A percentile compares a stretch with the other conserved stretches of the same genome.
Conservation (phyloP, 2,888 invertebrate genomes). For the Lydus trimaculatus region DNA sequence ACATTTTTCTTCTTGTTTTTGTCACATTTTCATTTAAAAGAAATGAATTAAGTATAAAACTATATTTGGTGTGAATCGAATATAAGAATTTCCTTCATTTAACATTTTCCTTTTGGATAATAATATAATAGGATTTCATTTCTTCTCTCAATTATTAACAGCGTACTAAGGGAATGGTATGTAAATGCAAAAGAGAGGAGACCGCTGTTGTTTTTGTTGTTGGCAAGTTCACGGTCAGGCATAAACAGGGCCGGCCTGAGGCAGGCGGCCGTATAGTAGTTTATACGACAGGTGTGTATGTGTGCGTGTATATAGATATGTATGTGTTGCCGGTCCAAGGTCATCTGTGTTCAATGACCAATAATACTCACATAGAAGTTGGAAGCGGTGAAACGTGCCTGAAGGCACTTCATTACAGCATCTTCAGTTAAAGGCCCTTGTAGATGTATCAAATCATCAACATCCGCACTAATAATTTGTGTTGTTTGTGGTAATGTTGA, state of each 20-base stretch:
- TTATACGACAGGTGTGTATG: slow-evolving; percentile 35
- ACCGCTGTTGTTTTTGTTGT: slow-evolving; percentile 38
- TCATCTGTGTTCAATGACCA: slow-evolving; percentile 53
- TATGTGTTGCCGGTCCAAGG: slow-evolving; percentile 41
- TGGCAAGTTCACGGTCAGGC: slow-evolving; percentile 53
- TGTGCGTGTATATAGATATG: neutral
- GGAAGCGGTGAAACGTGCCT: slow-evolving; percentile 85
- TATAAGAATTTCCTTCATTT: neutral
- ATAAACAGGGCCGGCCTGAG: slow-evolving; percentile 48
- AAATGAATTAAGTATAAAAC: neutral
- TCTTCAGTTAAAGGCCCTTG: slow-evolving; percentile 94
- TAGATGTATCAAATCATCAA: slow-evolving; percentile 91
- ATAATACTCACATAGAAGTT: slow-evolving; percentile 83
- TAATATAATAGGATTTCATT: slow-evolving; percentile 19
- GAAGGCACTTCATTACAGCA: slow-evolving; percentile 89
- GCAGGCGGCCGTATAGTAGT: slow-evolving; percentile 21
- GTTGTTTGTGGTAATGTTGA: slow-evolving; percentile 34
- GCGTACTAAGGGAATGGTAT: slow-evolving; percentile 42
- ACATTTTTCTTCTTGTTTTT: neutral
- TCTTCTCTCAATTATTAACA: slow-evolving; percentile 33
- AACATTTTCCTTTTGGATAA: neutral
- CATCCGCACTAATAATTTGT: slow-evolving; percentile 61
- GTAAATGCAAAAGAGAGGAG: slow-evolving; percentile 43
- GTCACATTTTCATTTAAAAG: neutral
- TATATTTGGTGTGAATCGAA: neutral